Conservation (phyloP, 2,113 vertebrate genomes). For the Nesoenas mayeri region DNA sequence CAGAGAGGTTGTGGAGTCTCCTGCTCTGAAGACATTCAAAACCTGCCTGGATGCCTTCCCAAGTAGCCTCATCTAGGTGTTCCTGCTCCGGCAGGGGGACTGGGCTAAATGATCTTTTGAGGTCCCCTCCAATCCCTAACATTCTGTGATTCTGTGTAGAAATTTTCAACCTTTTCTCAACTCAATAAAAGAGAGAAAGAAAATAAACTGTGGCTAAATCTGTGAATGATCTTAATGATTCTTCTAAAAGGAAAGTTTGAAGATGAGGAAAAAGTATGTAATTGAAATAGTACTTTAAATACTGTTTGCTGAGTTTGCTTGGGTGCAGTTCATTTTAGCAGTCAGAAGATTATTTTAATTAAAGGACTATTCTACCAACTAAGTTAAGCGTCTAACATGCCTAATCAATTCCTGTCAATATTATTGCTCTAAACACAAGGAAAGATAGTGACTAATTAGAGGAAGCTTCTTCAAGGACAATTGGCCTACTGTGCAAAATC, state of each 20-base stretch:
- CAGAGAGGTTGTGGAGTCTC: too few species aligned
- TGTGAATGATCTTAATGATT: background rate
- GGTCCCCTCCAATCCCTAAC: too few species aligned
- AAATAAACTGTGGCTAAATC: background rate
- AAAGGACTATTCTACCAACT: conserved; percentile 42
- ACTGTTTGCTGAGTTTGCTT: background rate
- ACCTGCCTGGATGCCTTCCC: too few species aligned
- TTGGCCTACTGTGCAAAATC: background rate
- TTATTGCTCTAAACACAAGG: conserved; percentile 44
- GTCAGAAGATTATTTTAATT: conserved; percentile 71
- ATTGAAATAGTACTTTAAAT: background rate
- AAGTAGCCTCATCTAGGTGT: too few species aligned
- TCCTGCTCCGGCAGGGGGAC: too few species aligned
- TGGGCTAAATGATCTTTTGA: too few species aligned
- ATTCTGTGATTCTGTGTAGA: background rate
- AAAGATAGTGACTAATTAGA: conserved; percentile 68
- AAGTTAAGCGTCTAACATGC: conserved; percentile 58
- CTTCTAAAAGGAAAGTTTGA: background rate
- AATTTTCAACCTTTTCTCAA: background rate
- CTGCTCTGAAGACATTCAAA: too few species aligned
- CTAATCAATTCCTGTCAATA: conserved; percentile 67
- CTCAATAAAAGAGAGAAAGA: background rate
- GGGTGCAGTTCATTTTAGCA: conserved; percentile 35
- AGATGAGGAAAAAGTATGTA: background rate
- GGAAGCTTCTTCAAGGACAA: conserved; percentile 65